A percentile compares a stretch with the other conserved stretches of the same genome.
Evolutionary conservation across 2,113 vertebrate species (phyloP).

Genomic region (Tragulus kanchil): DNA sequence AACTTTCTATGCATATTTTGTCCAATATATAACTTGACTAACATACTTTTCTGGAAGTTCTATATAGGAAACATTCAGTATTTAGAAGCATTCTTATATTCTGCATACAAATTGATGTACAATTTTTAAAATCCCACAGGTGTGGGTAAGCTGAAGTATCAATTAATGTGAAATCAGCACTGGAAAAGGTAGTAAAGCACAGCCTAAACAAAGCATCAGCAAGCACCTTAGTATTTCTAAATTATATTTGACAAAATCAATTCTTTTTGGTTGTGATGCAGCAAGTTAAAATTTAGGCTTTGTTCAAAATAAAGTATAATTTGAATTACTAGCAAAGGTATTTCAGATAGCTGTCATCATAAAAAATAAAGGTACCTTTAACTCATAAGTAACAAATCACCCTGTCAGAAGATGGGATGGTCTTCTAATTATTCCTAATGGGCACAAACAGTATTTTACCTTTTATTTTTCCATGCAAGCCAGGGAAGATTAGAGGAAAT

Average conservation of each 20-base stretch:
- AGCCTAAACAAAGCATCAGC: neutral
- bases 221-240: conserved; percentile 45
- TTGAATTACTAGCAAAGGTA: conserved; percentile 14
- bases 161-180: conserved; percentile 55
- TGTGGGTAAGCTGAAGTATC: conserved; percentile 43
- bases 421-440: conserved; percentile 60
- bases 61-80: neutral
- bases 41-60: neutral
- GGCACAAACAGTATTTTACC: neutral
- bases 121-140: conserved; percentile 52
- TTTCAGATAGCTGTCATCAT: neutral
- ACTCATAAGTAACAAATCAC: neutral
- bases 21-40: neutral
- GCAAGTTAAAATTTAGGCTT: neutral
- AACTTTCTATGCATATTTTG: neutral
- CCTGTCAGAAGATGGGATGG: neutral
- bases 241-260: neutral
- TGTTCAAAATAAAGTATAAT: neutral
- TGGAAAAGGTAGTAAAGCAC: neutral
- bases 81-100: neutral
- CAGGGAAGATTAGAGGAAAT: conserved; percentile 31
- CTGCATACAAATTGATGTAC: conserved; percentile 58
- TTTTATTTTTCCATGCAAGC: conserved; percentile 10
- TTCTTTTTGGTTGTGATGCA: neutral
- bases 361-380: neutral